Conservation (phyloP, 2,113 vertebrate genomes). For the Prionailurus viverrinus region DNA sequence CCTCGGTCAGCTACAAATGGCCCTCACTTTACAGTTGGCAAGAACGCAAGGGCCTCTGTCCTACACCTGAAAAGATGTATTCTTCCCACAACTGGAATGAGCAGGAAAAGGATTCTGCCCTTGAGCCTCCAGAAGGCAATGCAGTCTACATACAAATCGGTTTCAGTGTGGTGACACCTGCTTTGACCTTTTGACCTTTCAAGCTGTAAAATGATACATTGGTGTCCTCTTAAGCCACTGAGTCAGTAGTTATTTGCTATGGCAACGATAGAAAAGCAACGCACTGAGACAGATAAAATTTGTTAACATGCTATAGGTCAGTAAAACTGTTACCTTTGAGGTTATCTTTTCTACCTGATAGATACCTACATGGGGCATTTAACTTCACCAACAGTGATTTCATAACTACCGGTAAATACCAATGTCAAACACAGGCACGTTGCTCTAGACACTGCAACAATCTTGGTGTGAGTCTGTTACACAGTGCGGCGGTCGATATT, state of each 20-base stretch:
- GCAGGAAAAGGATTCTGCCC: not conserved
- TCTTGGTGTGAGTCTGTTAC: not conserved
- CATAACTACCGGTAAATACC: not conserved
- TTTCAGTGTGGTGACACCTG: not conserved
- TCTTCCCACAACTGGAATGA: not conserved
- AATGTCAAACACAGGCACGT: not conserved
- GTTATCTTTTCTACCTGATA: not conserved
- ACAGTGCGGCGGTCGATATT: not conserved
- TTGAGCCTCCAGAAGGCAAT: not conserved
- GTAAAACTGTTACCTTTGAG: not conserved
- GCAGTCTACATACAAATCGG: not conserved
- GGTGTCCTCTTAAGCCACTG: not conserved
- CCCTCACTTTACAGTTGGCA: not conserved
- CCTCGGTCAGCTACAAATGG: not conserved
- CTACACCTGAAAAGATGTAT: not conserved
- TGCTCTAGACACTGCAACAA: not conserved
- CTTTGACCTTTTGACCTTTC: not conserved
- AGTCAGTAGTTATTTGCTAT: conserved; percentile 9
- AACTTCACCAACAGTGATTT: not conserved
- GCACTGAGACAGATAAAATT: not conserved
- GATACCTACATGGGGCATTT: not conserved
- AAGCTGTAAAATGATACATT: not conserved
- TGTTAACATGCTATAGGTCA: not conserved
- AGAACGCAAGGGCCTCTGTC: not conserved
- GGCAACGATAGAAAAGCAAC: not conserved